A percentile compares a stretch with the other conserved stretches of the same genome.
Conservation (phyloP, 2,797 vertebrate species). For the Macroramphosus scolopax region DNA sequence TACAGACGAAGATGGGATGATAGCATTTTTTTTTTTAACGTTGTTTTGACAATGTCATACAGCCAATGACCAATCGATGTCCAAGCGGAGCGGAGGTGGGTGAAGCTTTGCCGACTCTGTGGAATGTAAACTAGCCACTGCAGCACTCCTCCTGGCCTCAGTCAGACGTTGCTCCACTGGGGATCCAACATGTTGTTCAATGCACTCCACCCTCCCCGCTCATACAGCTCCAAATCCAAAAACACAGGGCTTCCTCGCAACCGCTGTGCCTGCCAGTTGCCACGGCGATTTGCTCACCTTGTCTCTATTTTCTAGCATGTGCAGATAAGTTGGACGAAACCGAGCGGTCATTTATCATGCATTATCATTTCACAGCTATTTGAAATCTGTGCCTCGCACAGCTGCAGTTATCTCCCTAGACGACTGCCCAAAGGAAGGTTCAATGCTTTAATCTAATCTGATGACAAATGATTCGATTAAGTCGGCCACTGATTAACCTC, state of each 20-base stretch:
- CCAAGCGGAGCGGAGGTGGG: constrained; percentile 43
- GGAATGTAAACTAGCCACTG: constrained; percentile 74
- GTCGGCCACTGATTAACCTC: constrained; percentile 65
- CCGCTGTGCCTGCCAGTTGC: constrained; percentile 16
- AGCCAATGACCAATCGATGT: too few species aligned
- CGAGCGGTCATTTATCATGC: constrained; percentile 29
- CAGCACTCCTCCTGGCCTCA: constrained; percentile 51
- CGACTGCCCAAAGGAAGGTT: constrained; percentile 53
- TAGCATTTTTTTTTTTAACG: too few species aligned
- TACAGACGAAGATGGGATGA: too few species aligned
- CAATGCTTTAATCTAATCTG: constrained; percentile 66
- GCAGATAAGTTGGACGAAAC: constrained; percentile 40
- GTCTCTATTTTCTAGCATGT: constrained; percentile 27
- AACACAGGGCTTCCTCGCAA: neutral
- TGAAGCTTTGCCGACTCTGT: constrained; percentile 51
- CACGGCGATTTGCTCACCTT: constrained; percentile 33
- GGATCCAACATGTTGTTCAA: constrained; percentile 17
- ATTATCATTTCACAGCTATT: constrained; percentile 42
- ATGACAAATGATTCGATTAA: constrained; percentile 67
- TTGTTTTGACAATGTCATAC: too few species aligned
- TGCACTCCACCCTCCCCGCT: too few species aligned
- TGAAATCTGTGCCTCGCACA: constrained; percentile 23
- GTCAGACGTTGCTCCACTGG: constrained; percentile 28
- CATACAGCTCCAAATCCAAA: too few species aligned
- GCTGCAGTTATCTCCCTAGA: constrained; percentile 27